Evolutionary conservation across 2,797 vertebrate species (phyloP), one percentile per base, ranked within the genome.

Genomic region (Melanotaenia maccullochi): DNA sequence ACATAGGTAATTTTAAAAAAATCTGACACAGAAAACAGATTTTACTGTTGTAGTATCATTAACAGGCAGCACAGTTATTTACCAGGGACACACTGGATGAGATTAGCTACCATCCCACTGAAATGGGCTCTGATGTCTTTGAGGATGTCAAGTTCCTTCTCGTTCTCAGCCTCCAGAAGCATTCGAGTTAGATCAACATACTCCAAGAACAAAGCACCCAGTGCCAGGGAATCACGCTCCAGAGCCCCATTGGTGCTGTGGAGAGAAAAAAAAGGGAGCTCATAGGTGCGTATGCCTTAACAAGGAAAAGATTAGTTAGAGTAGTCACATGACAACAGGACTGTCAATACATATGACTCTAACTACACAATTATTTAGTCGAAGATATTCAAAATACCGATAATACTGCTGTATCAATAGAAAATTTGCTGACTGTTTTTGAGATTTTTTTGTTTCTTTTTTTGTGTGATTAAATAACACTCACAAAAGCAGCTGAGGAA

Each of bases 121-220:
- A 99, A 99, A 93, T 99, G 98, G 22, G 98, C 98, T 88, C 98
- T 93, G 83, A 99, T 99, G 88, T 99, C 98, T 90, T 99, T 99
- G 9, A 99, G 96, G 76, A 99, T 97, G 57, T 99, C 98, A 16
- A 97, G 94, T 90, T 99, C 98, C 89, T 99, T 99, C 85, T 99
- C 98, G 54, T 99, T 99, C 93, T 99, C 98, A 35, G 98, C 98
- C 84, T 99, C 98, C 70, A 99, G 90, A 55, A 99, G 96, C 98
- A 99, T 99, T 59, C 98, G 95, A 32, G 98, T 99, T 70, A 99
- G 91, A 89, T 99, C 98, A 75, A 99, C 97, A 0, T 99, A 99
- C 83, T 99, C 98, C 18, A 99, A 93, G 87, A 99, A 99, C 83
- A 99, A 93, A 38, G 98, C 98, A 61, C 98, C 98, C 38, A 99